Conservation (phyloP, 2,113 vertebrate genomes). For the Lichenostomus cassidix region DNA sequence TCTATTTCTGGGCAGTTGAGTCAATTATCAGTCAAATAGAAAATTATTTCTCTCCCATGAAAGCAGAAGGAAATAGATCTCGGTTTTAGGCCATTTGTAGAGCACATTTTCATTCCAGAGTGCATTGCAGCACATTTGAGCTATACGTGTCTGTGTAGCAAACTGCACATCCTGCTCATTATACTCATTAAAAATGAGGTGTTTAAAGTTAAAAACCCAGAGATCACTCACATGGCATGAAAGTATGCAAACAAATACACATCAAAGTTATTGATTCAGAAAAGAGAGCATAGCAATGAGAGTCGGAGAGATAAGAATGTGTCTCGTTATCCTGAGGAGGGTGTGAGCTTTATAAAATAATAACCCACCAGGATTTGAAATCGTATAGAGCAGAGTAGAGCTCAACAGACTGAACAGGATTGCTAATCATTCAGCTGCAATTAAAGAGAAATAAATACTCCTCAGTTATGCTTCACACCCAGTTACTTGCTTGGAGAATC, state of each 20-base stretch:
- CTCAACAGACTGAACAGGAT: not conserved
- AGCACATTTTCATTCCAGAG: not conserved
- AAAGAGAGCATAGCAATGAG: not conserved
- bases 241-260: not conserved
- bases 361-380: not conserved
- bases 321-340: not conserved
- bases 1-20: not conserved
- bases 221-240: not conserved
- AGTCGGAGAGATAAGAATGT: not conserved
- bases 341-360: not conserved
- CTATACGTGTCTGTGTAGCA: not conserved
- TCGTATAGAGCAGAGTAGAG: rapidly evolving
- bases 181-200: not conserved
- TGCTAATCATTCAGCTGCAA: not conserved
- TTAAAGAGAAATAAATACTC: not conserved
- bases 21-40: not conserved
- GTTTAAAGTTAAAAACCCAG: not conserved
- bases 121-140: not conserved
- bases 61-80: not conserved
- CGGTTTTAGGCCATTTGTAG: not conserved
- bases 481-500: not conserved
- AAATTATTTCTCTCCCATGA: not conserved
- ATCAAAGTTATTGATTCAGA: not conserved
- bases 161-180: not conserved
- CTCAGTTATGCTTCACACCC: not conserved